Base-by-base conservation (phyloP, 2,113 vertebrate genomes). In the Jaculus jaculus region DNA sequence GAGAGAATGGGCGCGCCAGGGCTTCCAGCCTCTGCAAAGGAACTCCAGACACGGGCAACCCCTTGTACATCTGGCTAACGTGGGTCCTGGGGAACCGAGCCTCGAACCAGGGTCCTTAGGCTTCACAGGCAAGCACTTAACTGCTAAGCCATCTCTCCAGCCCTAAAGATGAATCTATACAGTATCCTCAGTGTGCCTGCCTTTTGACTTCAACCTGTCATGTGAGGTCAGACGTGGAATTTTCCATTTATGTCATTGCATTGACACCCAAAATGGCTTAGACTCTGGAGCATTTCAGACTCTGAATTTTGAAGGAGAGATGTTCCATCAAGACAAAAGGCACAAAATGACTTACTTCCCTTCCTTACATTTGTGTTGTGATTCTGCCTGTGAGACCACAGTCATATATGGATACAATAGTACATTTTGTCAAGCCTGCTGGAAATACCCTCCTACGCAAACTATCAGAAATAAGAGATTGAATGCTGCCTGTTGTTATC, bases 401-500 rank as follows among this genome's bases (percentile, higher is more conserved):
- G 66, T 5, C 15, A 11, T 28, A 30, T 20, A 3, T 24, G 47
- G 17, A 60, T 86, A 84, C n/a, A 18, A 47, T 0, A 39, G 24
- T 37, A 72, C 20, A 58, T 77, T 66, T 84, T 65, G 23, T 89
- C 77, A 34, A 66, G 85, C 74, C 54, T 18, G 11, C 30, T 72
- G 69, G 20, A 95, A 77, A 54, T 69, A 58, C 20, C 42, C 34
- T n/a, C 65, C 47, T 74, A 91, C 21, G 74, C 91, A 93, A 34
- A 78, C 0, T 7, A 30, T 18, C 69, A 15, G 4, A 94, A 92
- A 68, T 32, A 16, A 61, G 20, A 65, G 26, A 28, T 17, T 69
- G 20, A 23, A 12, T 78, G 23, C 42, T 63, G 30, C 51, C 47
- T 81, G 2, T 23, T 42, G 20, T 54, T 63, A 90, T 32, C 17